These are phyloP conservation scores for Aproaerema taeniolella DNA, from an alignment of 2,888 invertebrate genomes.

Conservation along the genomic window DNA sequence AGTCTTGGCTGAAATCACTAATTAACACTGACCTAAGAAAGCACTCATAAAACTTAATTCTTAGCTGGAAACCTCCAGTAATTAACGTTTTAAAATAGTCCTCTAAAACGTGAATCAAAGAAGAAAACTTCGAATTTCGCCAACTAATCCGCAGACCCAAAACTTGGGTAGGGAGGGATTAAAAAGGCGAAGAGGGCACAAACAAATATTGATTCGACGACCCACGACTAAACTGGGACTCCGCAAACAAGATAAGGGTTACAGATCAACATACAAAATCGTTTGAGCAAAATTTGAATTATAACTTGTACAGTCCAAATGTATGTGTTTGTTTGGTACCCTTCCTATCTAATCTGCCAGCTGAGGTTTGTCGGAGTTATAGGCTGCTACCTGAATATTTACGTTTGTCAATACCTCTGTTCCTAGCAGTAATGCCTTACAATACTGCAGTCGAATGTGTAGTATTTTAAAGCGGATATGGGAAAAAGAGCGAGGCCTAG, in stretches of 20 bases:
- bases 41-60: too few species aligned
- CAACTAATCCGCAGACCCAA: background rate
- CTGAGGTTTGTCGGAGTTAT: too few species aligned
- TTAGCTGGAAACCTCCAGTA: too few species aligned
- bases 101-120: background rate
- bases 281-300: conserved; percentile 21
- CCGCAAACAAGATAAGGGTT: conserved; percentile 37
- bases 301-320: conserved; percentile 1
- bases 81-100: background rate
- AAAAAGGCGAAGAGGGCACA: conserved; percentile 42
- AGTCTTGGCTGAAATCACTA: too few species aligned
- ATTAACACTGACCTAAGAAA: too few species aligned
- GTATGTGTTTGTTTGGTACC: conserved; percentile 3
- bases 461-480: too few species aligned
- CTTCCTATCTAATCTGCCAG: background rate
- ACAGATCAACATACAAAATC: conserved; percentile 21
- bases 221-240: conserved; percentile 36
- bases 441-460: too few species aligned
- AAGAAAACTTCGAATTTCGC: background rate
- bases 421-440: too few species aligned
- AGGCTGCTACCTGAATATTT: too few species aligned
- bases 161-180: conserved; percentile 45
- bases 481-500: too few species aligned
- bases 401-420: too few species aligned
- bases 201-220: conserved; percentile 53